Evolutionary conservation across 2,888 invertebrate genomes (phyloP).

Genomic region (Platypus cylindrus): DNA sequence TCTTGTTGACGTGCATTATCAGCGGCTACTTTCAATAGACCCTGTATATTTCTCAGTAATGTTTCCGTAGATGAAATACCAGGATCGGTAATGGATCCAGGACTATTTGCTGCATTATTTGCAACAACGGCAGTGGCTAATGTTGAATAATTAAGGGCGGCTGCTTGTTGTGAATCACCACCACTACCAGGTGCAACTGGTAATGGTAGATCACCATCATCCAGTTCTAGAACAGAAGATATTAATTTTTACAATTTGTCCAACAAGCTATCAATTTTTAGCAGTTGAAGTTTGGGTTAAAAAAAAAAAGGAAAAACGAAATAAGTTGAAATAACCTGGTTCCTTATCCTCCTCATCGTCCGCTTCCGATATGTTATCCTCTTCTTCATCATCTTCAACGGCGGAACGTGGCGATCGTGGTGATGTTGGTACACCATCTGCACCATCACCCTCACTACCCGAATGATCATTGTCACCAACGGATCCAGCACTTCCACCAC

Average conservation of each 20-base stretch:
- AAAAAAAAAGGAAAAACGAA: too few species aligned
- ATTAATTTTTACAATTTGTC: neutral
- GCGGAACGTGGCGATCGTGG: constrained; percentile 57
- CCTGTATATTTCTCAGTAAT: constrained; percentile 87
- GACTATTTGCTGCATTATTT: constrained; percentile 45
- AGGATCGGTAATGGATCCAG: constrained; percentile 42
- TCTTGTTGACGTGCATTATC: constrained; percentile 95
- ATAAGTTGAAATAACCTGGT: too few species aligned
- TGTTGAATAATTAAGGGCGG: constrained; percentile 73
- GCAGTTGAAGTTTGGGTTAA: too few species aligned
- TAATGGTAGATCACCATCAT: constrained; percentile 58
- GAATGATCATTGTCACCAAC: constrained; percentile 52
- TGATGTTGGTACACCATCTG: constrained; percentile 41
- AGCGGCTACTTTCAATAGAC: constrained; percentile 90
- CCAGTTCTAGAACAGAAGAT: constrained; percentile 48
- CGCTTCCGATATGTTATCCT: constrained; percentile 75
- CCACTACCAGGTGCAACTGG: constrained; percentile 41
- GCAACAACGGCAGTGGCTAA: constrained; percentile 52
- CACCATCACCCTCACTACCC: constrained; percentile 51
- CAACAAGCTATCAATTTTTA: too few species aligned
- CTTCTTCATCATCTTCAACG: constrained; percentile 78
- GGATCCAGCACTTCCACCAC: constrained; percentile 57
- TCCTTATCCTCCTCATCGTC: constrained; percentile 78
- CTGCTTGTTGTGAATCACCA: constrained; percentile 51
- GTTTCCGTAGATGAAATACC: constrained; percentile 78